Percentiles rank a stretch among this genome's conserved stretches.
These are phyloP conservation scores for Murina feae DNA, from an alignment of 2,113 vertebrate species.

Conservation along the genomic window DNA sequence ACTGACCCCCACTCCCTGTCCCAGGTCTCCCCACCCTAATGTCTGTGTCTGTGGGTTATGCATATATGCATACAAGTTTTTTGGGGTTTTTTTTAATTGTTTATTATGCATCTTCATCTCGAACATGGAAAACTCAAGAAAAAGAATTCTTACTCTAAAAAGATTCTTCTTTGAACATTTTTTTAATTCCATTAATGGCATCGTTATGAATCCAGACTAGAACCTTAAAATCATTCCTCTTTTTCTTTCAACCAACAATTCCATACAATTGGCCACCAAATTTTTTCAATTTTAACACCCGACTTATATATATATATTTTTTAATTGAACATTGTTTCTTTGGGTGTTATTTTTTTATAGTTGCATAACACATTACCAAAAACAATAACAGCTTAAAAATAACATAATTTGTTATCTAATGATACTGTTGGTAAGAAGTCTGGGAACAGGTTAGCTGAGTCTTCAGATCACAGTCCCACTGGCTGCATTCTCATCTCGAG, in stretches of 20 bases:
- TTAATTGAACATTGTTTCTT: not conserved
- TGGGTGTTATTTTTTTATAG: not conserved
- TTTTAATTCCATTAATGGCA: not conserved
- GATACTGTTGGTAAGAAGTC: not conserved
- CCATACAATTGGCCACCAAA: not conserved
- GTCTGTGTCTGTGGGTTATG: too few relatives aligned
- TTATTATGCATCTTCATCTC: not conserved
- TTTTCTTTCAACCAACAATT: not conserved
- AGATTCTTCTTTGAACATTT: not conserved
- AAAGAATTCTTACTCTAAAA: not conserved
- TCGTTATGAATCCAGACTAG: not conserved
- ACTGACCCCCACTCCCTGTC: too few relatives aligned
- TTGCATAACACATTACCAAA: not conserved
- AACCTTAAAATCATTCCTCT: not conserved
- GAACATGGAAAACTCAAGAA: not conserved
- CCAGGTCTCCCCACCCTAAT: too few relatives aligned
- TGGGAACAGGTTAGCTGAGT: not conserved
- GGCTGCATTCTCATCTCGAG: not conserved
- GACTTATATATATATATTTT: not conserved
- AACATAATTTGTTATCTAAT: not conserved
- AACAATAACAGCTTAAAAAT: not conserved
- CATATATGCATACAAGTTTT: too few relatives aligned
- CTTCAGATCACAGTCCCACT: not conserved
- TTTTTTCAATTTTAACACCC: not conserved
- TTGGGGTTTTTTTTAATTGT: not conserved